Evolutionary conservation across 2,797 vertebrate genomes (phyloP).

Genomic region (Gymnopithys bicolor): DNA sequence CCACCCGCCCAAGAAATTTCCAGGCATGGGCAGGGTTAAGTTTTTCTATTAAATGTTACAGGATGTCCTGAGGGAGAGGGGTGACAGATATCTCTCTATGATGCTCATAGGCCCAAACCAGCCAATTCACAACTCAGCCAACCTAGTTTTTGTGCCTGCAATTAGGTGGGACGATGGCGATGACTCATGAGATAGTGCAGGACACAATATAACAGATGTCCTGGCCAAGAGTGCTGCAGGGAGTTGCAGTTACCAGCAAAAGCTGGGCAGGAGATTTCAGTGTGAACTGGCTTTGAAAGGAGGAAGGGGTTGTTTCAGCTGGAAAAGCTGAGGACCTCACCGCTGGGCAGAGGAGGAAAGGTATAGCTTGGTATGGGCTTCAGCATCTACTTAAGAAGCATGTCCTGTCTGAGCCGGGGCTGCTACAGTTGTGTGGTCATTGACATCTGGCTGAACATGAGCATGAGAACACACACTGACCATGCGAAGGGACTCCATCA

Average conservation of each 20-base stretch:
- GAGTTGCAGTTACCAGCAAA: neutral
- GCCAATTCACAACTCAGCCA: neutral
- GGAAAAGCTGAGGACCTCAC: neutral
- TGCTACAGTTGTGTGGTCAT: neutral
- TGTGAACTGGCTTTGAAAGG: neutral
- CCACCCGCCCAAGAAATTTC: neutral
- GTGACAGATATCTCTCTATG: neutral
- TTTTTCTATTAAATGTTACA: neutral
- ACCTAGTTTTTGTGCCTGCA: neutral
- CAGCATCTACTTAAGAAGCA: neutral
- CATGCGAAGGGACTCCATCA: neutral
- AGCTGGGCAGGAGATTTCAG: neutral
- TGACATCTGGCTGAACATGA: neutral
- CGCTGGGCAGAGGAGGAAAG: neutral
- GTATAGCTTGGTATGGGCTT: neutral
- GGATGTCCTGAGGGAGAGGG: neutral
- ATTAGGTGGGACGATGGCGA: neutral
- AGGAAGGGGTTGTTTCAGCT: neutral
- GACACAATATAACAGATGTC: neutral
- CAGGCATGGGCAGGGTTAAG: neutral
- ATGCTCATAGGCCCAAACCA: neutral
- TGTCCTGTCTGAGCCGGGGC: neutral
- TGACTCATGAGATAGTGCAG: neutral
- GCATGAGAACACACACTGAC: rapidly evolving
- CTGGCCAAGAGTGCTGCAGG: neutral